These are phyloP conservation scores for Diplosoma virens DNA, from an alignment of 23 tunicate species.

Conservation along the genomic window DNA sequence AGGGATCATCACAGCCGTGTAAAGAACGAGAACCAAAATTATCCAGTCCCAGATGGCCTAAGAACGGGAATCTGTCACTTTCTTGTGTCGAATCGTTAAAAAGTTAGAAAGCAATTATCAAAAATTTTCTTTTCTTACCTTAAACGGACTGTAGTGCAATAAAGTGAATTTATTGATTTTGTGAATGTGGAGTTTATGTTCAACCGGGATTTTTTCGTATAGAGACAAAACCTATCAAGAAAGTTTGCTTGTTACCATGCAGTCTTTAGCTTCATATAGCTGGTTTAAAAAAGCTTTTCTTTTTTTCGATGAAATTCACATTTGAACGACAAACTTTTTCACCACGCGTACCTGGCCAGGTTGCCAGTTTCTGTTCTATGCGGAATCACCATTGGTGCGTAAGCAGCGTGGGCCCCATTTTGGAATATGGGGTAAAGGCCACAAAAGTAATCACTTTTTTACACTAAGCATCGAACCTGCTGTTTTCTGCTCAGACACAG, in stretches of 20 bases:
- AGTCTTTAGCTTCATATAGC: background rate
- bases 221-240: constrained; percentile 61
- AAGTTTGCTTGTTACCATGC: no score
- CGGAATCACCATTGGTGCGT: no score
- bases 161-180: constrained; percentile 63
- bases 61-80: background rate
- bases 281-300: background rate
- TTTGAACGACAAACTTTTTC: no score
- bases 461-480: no score
- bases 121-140: constrained; percentile 21
- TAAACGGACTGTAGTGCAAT: constrained; percentile 75
- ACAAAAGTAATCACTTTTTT: no score
- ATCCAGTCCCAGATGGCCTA: constrained; percentile 96
- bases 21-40: constrained; percentile 75
- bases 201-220: constrained; percentile 64
- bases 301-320: no score
- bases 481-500: no score
- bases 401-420: no score
- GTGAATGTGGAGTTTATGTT: constrained; percentile 49
- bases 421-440: no score
- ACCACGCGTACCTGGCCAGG: no score
- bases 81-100: background rate
- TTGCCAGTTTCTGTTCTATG: no score
- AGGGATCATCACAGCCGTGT: constrained; percentile 78
- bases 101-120: background rate